phyloP scores from a whole-genome alignment of 1,140 invertebrate genomes.

The Nylanderia fulva region DNA sequence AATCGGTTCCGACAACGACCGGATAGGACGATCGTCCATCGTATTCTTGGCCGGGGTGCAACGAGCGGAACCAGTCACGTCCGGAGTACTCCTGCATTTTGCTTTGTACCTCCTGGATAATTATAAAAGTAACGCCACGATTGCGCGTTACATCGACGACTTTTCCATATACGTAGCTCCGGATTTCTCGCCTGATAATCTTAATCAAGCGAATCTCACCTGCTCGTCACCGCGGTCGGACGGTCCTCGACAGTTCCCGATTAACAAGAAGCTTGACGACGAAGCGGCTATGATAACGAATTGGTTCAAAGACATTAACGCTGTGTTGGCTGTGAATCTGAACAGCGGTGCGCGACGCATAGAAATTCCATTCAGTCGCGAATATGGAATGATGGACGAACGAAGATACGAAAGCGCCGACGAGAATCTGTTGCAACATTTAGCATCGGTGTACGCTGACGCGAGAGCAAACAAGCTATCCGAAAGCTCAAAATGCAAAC shows the following conservation, averaged over 20 bases:
- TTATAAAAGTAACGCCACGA: conserved; percentile 70
- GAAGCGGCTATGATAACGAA: conserved; percentile 76
- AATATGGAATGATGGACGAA: conserved; percentile 59
- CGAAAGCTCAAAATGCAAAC: conserved; percentile 68
- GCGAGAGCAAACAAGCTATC: conserved; percentile 74
- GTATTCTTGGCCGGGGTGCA: conserved; percentile 79
- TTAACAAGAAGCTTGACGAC: conserved; percentile 52
- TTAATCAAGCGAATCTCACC: conserved; percentile 66
- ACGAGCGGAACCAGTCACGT: conserved; percentile 77
- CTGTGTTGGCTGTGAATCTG: conserved; percentile 81
- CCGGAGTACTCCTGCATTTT: conserved; percentile 78
- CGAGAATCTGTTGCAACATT: conserved; percentile 73
- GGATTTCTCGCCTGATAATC: conserved; percentile 76
- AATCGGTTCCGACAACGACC: conserved; percentile 73
- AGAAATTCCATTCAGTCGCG: conserved; percentile 80
- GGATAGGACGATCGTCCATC: conserved; percentile 76
- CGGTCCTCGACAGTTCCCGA: conserved; percentile 70
- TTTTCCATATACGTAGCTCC: conserved; percentile 80
- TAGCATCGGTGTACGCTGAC: conserved; percentile 76
- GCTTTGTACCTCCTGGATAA: conserved; percentile 77
- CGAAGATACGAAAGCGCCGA: conserved; percentile 75
- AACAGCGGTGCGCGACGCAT: conserved; percentile 81
- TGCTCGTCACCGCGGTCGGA: conserved; percentile 69
- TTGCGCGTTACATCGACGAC: conserved; percentile 77
- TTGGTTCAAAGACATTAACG: conserved; percentile 81